phyloP scores from a whole-genome alignment of 2,797 vertebrate genomes.

The Spatula versicolor region DNA sequence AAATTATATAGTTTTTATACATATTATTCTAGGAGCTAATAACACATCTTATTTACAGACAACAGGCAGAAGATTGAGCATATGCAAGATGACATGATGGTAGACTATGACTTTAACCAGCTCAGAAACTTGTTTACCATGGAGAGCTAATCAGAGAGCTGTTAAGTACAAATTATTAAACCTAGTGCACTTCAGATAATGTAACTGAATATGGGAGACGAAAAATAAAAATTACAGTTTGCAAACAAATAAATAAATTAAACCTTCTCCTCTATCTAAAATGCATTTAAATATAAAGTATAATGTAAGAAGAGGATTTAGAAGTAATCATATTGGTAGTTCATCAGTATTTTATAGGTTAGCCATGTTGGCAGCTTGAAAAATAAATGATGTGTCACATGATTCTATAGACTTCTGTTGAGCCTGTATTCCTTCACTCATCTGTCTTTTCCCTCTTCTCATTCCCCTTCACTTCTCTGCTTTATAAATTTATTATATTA shows the following conservation, averaged over 20 bases:
- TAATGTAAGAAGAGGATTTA: neutral
- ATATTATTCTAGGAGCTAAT: neutral
- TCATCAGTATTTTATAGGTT: neutral
- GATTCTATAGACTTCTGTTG: neutral
- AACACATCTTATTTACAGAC: neutral
- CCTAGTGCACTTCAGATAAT: slow-evolving; percentile 53
- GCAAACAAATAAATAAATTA: slow-evolving; percentile 45
- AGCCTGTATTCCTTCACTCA: neutral
- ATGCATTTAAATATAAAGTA: neutral
- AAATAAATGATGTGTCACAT: neutral
- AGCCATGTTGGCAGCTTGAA: neutral
- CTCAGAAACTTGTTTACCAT: slow-evolving; percentile 52
- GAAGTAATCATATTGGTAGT: neutral
- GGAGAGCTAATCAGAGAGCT: slow-evolving; percentile 21
- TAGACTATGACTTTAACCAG: slow-evolving; percentile 4
- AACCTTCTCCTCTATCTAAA: neutral
- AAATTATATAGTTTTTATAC: neutral
- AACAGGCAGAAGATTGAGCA: neutral
- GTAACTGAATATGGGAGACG: slow-evolving; percentile 1
- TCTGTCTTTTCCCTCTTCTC: neutral
- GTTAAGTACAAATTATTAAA: slow-evolving; percentile 62
- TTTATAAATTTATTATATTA: neutral
- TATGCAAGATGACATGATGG: neutral
- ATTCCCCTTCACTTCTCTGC: neutral
- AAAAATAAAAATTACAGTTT: slow-evolving; percentile 47